Evolutionary conservation across 2,113 vertebrate genomes (phyloP), one percentile per base, ranked within the genome.

Genomic region (Salvator merianae): DNA sequence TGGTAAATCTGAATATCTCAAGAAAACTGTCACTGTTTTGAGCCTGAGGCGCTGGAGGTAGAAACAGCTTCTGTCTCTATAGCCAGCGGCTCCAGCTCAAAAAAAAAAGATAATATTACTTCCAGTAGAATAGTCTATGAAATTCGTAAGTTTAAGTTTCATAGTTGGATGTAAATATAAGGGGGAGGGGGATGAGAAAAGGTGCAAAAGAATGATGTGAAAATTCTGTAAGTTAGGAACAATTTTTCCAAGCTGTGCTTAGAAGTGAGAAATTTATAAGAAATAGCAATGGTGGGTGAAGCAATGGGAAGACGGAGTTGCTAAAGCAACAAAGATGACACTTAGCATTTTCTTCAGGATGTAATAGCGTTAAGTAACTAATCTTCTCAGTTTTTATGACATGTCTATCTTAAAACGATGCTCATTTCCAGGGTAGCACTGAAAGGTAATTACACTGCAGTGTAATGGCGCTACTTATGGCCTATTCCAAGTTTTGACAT

Each of bases 371-470:
- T 86, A 77, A 82, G 40, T 78, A 82, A 86, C 50, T 82, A 82
- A 86, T 82, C 68, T 77, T 82, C 72, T 80, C 87, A 76, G 59
- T 88, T 90, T 80, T 85, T 87, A 81, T 92, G 91, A 53, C 74
- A 88, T 88, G 85, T 88, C 83, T 84, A 88, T 91, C 91, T 88
- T 84, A 76, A 77, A 88, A 82, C 89, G 82, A 90, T 93, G 91
- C 92, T 93, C 81, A 91, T 92, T 92, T 93, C 71, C 87, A 70
- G 55, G n/a, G 81, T 80, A 82, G 81, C 81, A 68, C 84, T 90
- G 81, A 90, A 93, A 93, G 88, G 88, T 94, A 94, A 94, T 94
- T 92, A 92, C 91, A 92, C 81, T 92, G 91, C 86, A 92, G 91
- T 93, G 91, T 91, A 94, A 94, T 93, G 91, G 92, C 86, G 82